Evolutionary conservation across 2,888 invertebrate genomes (phyloP).

Genomic region (Quadriops clusia): DNA sequence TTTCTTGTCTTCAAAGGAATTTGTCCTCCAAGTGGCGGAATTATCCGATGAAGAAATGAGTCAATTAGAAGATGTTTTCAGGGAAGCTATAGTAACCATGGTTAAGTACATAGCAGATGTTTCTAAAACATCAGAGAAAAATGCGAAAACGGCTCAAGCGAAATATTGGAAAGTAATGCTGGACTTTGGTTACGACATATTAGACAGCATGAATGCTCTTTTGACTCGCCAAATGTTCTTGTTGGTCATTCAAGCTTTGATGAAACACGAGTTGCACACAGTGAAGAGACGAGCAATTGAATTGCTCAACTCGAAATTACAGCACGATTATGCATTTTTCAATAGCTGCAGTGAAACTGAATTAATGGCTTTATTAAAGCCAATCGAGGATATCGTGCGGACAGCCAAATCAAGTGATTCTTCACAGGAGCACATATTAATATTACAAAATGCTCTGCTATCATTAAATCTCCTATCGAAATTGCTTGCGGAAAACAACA

Average conservation of each 20-base stretch:
- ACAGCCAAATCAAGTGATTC: slow-evolving; percentile 37
- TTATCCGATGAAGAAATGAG: slow-evolving; percentile 39
- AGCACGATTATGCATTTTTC: slow-evolving; percentile 52
- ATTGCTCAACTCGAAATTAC: slow-evolving; percentile 69
- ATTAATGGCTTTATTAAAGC: slow-evolving; percentile 47
- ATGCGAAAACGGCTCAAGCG: slow-evolving; percentile 42
- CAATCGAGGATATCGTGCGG: slow-evolving; percentile 48
- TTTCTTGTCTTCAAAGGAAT: slow-evolving; percentile 54
- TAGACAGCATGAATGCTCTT: slow-evolving; percentile 70
- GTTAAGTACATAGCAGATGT: slow-evolving; percentile 56
- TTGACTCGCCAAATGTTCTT: slow-evolving; percentile 71
- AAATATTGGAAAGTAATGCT: slow-evolving; percentile 78
- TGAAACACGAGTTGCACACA: slow-evolving; percentile 55
- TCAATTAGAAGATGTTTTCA: slow-evolving; percentile 50
- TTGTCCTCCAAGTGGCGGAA: slow-evolving; percentile 52
- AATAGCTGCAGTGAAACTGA: slow-evolving; percentile 35
- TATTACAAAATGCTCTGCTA: slow-evolving; percentile 73
- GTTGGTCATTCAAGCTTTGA: slow-evolving; percentile 59
- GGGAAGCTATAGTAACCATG: slow-evolving; percentile 55
- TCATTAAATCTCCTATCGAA: slow-evolving; percentile 74
- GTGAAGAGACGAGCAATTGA: slow-evolving; percentile 77
- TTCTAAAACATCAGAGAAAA: slow-evolving; percentile 49
- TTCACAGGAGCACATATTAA: slow-evolving; percentile 50
- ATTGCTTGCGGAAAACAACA: slow-evolving; percentile 52
- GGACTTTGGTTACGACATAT: slow-evolving; percentile 64